These are phyloP conservation scores for Dolomedes plantarius DNA, from an alignment of 2,888 invertebrate genomes.

Conservation along the genomic window DNA sequence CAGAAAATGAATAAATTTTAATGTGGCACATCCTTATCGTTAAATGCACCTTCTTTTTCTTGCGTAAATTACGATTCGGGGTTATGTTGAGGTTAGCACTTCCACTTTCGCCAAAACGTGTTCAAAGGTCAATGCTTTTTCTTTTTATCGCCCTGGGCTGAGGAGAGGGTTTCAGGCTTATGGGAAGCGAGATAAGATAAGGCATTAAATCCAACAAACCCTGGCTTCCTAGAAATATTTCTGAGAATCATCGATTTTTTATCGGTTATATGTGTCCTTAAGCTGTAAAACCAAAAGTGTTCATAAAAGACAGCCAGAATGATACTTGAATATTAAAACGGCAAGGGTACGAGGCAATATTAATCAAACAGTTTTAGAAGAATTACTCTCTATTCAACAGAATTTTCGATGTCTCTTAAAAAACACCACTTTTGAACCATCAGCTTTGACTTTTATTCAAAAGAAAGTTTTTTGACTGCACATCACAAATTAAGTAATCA, in stretches of 20 bases:
- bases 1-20: no score
- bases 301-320: background rate
- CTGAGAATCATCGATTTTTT: background rate
- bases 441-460: no score
- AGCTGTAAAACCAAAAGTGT: background rate
- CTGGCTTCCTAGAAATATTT: background rate
- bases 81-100: background rate
- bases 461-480: no score
- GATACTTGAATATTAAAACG: background rate
- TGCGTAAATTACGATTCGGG: no score
- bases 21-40: no score
- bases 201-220: slow-evolving; percentile 3
- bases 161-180: background rate
- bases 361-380: no score
- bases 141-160: background rate
- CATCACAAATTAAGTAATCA: no score
- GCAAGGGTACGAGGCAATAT: no score
- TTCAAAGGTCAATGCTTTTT: background rate
- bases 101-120: background rate
- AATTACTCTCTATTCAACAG: no score
- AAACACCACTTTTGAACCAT: no score
- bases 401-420: no score
- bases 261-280: background rate
- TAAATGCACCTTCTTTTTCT: no score
- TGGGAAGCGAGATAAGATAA: background rate